A percentile compares a stretch with the other conserved stretches of the same genome.
Conservation (phyloP, 2,888 invertebrate genomes). For the Molorchus minor region DNA sequence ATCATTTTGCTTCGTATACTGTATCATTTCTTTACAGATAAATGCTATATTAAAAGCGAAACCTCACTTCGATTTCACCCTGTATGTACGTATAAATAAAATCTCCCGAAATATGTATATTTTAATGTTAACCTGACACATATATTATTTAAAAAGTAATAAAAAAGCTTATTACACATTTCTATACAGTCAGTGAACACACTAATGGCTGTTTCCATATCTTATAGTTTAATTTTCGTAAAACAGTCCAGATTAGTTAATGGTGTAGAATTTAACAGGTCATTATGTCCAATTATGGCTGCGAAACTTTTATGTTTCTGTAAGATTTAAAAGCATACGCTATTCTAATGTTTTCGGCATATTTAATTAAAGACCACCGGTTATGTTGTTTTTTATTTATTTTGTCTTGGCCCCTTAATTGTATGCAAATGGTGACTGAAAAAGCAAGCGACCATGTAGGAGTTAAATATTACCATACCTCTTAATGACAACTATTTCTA, state of each 20-base stretch:
- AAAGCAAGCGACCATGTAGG: slow-evolving; percentile 14
- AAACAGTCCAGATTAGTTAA: slow-evolving; percentile 29
- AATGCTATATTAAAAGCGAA: too few relatives aligned
- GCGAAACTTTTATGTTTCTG: slow-evolving; percentile 18
- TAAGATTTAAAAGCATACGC: slow-evolving; percentile 17
- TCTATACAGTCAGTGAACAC: background rate
- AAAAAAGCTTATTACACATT: too few relatives aligned
- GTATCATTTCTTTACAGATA: too few relatives aligned
- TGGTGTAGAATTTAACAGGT: slow-evolving; percentile 27
- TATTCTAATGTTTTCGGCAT: slow-evolving; percentile 37
- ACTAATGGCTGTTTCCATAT: slow-evolving; percentile 11
- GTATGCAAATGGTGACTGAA: slow-evolving; percentile 33
- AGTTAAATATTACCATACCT: slow-evolving; percentile 9
- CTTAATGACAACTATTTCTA: background rate
- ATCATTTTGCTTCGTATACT: too few relatives aligned
- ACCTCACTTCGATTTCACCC: too few relatives aligned
- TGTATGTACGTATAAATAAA: too few relatives aligned
- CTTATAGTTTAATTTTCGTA: slow-evolving; percentile 29
- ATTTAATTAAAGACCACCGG: slow-evolving; percentile 43
- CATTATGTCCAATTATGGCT: slow-evolving; percentile 26
- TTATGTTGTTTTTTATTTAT: slow-evolving; percentile 39
- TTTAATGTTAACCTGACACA: too few relatives aligned
- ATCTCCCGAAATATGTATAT: too few relatives aligned
- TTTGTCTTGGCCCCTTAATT: slow-evolving; percentile 41
- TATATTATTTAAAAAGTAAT: too few relatives aligned